phyloP scores from a whole-genome alignment of 2,888 invertebrate genomes.

The Coelinius sp. region DNA sequence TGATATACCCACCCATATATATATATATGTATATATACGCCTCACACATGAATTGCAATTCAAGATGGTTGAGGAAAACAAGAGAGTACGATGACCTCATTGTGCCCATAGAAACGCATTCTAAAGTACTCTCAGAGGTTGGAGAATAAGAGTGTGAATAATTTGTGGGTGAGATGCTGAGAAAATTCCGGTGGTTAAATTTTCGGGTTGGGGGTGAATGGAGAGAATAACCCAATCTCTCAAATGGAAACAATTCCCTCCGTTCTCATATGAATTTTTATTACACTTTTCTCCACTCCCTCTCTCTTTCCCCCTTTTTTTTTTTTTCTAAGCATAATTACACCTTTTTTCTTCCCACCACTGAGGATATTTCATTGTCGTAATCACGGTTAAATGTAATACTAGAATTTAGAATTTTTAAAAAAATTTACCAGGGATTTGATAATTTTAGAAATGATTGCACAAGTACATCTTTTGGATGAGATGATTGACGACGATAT shows the following conservation, averaged over 20 bases:
- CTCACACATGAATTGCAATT: slow-evolving; percentile 26
- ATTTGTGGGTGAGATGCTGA: slow-evolving; percentile 23
- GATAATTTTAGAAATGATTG: not conserved
- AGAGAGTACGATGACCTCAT: slow-evolving; percentile 34
- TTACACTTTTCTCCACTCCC: not conserved
- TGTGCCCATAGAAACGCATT: slow-evolving; percentile 25
- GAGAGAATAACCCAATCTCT: slow-evolving; percentile 8
- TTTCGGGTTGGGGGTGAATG: not conserved
- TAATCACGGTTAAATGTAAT: slow-evolving; percentile 29
- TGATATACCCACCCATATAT: slow-evolving; percentile 11
- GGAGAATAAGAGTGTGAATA: slow-evolving; percentile 25
- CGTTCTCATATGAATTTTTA: slow-evolving; percentile 18
- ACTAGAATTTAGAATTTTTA: slow-evolving; percentile 15
- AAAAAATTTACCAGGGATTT: not conserved
- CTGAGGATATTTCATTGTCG: slow-evolving; percentile 22
- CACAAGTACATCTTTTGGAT: no score
- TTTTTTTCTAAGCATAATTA: slow-evolving; percentile 16
- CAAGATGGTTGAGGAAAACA: slow-evolving; percentile 23
- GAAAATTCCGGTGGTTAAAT: slow-evolving; percentile 2
- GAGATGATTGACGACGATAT: no score
- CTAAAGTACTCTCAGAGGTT: slow-evolving; percentile 4
- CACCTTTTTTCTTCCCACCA: not conserved
- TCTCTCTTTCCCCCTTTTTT: slow-evolving; percentile 4
- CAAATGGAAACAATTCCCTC: slow-evolving; percentile 19
- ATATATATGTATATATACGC: slow-evolving; percentile 11